Evolutionary conservation across 2,113 vertebrate species (phyloP).

Genomic region (Natator depressus): DNA sequence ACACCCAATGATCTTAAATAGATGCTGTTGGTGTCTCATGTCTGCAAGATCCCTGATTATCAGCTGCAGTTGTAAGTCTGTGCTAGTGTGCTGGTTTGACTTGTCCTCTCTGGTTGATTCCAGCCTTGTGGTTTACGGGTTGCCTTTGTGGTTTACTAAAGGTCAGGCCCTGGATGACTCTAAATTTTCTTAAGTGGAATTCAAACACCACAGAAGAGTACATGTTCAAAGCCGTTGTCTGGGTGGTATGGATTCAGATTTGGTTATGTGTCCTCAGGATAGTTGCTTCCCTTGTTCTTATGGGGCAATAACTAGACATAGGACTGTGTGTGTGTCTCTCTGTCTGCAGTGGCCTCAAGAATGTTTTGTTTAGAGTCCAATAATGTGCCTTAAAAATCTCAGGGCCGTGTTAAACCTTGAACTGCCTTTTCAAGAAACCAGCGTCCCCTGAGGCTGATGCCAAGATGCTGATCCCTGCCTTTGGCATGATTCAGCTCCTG

Average conservation of each 20-base stretch:
- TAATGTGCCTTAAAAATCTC: background rate
- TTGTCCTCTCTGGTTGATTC: slow-evolving; percentile 43
- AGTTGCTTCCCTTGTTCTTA: background rate
- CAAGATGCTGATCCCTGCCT: slow-evolving; percentile 31
- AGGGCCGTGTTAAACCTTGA: background rate
- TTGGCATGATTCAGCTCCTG: slow-evolving; percentile 35
- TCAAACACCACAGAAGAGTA: slow-evolving; percentile 43
- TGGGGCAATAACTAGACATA: background rate
- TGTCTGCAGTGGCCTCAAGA: background rate
- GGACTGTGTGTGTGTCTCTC: background rate
- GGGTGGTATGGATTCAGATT: slow-evolving; percentile 25
- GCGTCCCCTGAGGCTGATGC: background rate
- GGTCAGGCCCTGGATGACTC: slow-evolving; percentile 60
- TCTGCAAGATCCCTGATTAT: background rate
- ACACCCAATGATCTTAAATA: background rate
- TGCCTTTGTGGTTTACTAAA: slow-evolving; percentile 75
- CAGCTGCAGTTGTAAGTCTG: slow-evolving; percentile 30
- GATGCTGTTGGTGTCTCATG: background rate
- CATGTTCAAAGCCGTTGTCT: slow-evolving; percentile 16
- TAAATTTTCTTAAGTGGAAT: slow-evolving; percentile 72
- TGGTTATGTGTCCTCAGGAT: background rate
- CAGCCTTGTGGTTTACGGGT: slow-evolving; percentile 70
- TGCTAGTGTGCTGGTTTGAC: slow-evolving; percentile 43
- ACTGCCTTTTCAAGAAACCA: background rate
- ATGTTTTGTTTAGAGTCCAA: background rate